phyloP scores from a whole-genome alignment of 1,140 invertebrate species.

The Euura saliciscinereae region DNA sequence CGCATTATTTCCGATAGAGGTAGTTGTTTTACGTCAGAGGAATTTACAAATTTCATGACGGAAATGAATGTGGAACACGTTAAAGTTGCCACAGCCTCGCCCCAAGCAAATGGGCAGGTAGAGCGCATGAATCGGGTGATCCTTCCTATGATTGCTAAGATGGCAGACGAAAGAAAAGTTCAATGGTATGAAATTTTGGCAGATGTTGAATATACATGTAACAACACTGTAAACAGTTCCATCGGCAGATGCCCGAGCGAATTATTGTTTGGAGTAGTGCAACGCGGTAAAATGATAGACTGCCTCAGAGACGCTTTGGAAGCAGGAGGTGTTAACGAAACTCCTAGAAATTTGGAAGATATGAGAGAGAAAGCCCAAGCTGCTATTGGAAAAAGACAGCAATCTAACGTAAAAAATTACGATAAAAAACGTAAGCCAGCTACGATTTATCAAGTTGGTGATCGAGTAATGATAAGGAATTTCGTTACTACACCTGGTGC shows the following conservation, averaged over 20 bases:
- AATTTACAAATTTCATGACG: constrained; percentile 20
- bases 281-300: constrained; percentile 29
- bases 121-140: constrained; percentile 40
- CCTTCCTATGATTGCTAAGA: constrained; percentile 31
- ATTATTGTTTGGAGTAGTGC: constrained; percentile 33
- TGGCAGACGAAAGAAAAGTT: constrained; percentile 16
- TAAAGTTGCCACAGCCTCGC: constrained; percentile 30
- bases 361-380: constrained; percentile 17
- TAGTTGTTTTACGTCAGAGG: constrained; percentile 16
- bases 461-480: constrained; percentile 39
- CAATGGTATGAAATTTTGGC: constrained; percentile 26
- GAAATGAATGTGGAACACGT: constrained; percentile 25
- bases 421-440: constrained; percentile 31
- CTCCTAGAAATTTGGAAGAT: constrained; percentile 8
- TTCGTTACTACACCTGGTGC: constrained; percentile 30
- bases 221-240: constrained; percentile 30
- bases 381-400: constrained; percentile 20
- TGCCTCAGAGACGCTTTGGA: constrained; percentile 15
- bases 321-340: neutral
- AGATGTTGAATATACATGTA: constrained; percentile 33
- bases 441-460: constrained; percentile 27
- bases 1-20: constrained; percentile 21
- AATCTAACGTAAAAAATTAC: constrained; percentile 16
- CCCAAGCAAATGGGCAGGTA: constrained; percentile 42
- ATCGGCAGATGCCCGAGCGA: constrained; percentile 27